Base-by-base conservation (phyloP, 2,797 vertebrate genomes). In the Myotis planiceps region DNA sequence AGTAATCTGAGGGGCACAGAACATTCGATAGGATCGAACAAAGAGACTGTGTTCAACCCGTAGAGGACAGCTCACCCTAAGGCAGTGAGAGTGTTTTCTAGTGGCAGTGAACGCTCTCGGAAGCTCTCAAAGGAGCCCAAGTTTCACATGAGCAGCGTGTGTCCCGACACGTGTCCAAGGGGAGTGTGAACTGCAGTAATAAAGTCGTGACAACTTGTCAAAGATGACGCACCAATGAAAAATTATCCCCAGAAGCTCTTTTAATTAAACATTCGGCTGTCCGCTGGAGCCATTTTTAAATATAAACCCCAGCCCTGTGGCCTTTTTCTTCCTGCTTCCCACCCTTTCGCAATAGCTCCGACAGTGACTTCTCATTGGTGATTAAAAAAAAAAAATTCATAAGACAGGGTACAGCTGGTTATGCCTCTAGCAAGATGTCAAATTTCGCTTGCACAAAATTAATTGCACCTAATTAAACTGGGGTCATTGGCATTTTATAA, bases 391-490 rank as follows among this genome's bases (percentile, higher is more conserved):
- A 6, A 94, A 1, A 95, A 27, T 13, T 19, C 84, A 60, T 71
- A 92, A 97, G 91, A 16, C 49, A 95, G 95, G 96, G 95, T 97
- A 96, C 96, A 98, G 97, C 97, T 97, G 97, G 97, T 74, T 92
- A 5, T 91, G 97, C 93, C 94, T 97, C 60, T 16, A 88, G 98
- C 96, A 95, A 90, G 97, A 97, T 97, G 98, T 97, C 98, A 98
- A 79, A 71, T 86, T 95, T 96, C 74, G 63, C 96, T 93, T 72
- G 32, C 14, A 58, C 92, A 78, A 95, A 51, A 3, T 94, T 98
- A 98, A 98, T 97, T 97, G 98, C 90, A 96, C 96, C 96, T 98
- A 98, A 98, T 98, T 98, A 97, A 96, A 60, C 32, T 60, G 96
- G 25, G 32, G 97, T 98, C 97, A 96, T 18, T 79, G 97, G 63